A percentile compares a stretch with the other conserved stretches of the same genome.
These are phyloP conservation scores for Pungitius pungitius DNA, from an alignment of 2,113 vertebrate species.

Conservation along the genomic window DNA sequence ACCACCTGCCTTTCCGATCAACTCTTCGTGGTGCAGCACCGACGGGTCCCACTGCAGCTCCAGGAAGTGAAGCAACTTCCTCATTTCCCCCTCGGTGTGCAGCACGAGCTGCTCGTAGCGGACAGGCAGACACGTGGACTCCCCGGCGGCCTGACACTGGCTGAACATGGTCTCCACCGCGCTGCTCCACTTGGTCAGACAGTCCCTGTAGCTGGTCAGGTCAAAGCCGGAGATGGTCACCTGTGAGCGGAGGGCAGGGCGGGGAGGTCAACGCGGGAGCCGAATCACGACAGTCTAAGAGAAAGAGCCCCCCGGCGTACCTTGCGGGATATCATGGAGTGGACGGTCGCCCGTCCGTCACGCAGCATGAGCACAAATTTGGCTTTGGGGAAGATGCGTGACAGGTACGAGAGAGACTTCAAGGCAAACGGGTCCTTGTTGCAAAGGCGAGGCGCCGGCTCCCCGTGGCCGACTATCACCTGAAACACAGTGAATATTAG, in stretches of 20 bases:
- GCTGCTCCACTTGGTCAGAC: constrained; percentile 93
- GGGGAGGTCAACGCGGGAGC: neutral
- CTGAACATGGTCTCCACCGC: constrained; percentile 93
- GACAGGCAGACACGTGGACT: constrained; percentile 85
- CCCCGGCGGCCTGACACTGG: constrained; percentile 86
- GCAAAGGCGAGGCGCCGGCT: constrained; percentile 89
- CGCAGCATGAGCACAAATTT: constrained; percentile 93
- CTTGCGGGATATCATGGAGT: constrained; percentile 95
- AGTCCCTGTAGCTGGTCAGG: constrained; percentile 91
- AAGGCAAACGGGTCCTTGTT: constrained; percentile 95
- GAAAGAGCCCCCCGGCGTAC: constrained; percentile 29
- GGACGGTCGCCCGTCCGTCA: constrained; percentile 89
- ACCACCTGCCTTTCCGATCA: constrained; percentile 93
- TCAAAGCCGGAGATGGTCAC: constrained; percentile 95
- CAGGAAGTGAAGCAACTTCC: constrained; percentile 89
- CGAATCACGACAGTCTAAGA: neutral
- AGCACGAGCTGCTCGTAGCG: constrained; percentile 92
- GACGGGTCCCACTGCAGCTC: constrained; percentile 88
- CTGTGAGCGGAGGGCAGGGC: constrained; percentile 37
- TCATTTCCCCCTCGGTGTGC: constrained; percentile 89
- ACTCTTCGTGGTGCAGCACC: constrained; percentile 91
- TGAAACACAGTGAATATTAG: constrained; percentile 65
- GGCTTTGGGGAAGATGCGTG: constrained; percentile 91
- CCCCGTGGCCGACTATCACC: constrained; percentile 94
- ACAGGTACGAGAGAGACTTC: constrained; percentile 90